Conservation (phyloP, 2,797 vertebrate genomes). For the Scolopax rusticola region DNA sequence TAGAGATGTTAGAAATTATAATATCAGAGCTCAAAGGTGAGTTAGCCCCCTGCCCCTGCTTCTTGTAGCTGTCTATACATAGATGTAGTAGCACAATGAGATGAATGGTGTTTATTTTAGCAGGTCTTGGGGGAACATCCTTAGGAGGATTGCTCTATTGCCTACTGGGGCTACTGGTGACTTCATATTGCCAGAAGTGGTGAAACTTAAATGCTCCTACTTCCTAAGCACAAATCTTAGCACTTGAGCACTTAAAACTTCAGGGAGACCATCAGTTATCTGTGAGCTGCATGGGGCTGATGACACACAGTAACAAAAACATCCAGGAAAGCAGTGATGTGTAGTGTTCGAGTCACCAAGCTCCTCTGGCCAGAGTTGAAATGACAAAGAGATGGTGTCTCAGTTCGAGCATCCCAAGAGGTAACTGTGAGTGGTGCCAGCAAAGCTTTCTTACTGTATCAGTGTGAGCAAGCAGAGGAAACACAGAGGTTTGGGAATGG, state of each 20-base stretch:
- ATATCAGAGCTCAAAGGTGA: not conserved
- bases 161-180: not conserved
- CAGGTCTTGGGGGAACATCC: not conserved
- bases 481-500: not conserved
- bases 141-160: not conserved
- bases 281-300: not conserved
- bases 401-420: not conserved
- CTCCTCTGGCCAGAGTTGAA: not conserved
- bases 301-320: not conserved
- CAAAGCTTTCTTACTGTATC: not conserved
- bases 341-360: accelerated
- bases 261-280: not conserved
- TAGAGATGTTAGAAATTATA: not conserved
- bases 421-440: not conserved
- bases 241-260: not conserved
- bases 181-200: not conserved
- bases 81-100: not conserved
- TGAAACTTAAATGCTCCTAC: not conserved
- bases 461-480: not conserved
- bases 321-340: not conserved
- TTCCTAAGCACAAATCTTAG: not conserved
- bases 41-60: not conserved
- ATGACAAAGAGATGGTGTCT: not conserved
- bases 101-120: not conserved
- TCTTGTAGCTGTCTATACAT: not conserved